phyloP scores from a whole-genome alignment of 2,888 invertebrate species.

The Platynereis dumerilii region DNA sequence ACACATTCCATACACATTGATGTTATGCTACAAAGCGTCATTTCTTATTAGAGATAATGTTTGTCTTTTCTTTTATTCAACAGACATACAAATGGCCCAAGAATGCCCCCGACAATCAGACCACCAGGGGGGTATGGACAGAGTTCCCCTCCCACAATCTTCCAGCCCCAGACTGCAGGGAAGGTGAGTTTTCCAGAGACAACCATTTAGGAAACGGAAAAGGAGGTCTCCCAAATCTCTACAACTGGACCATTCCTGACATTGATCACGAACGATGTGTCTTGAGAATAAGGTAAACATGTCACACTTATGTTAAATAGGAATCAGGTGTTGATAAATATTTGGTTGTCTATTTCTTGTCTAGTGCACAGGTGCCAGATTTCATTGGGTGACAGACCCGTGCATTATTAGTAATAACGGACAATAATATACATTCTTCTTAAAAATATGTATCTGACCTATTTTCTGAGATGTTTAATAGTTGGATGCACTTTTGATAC shows the following conservation, averaged over 20 bases:
- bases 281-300: conserved; percentile 55
- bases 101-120: conserved; percentile 28
- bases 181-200: conserved; percentile 58
- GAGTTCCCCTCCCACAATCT: conserved; percentile 54
- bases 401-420: no score
- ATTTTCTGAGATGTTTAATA: no score
- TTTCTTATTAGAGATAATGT: no score
- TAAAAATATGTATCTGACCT: no score
- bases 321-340: neutral
- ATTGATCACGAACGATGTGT: conserved; percentile 54
- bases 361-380: no score
- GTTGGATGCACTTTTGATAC: no score
- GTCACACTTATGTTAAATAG: neutral
- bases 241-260: conserved; percentile 61
- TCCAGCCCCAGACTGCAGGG: conserved; percentile 59
- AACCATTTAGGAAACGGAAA: conserved; percentile 62
- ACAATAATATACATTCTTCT: no score
- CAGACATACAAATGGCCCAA: conserved; percentile 42
- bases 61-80: neutral
- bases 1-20: no score
- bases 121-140: conserved; percentile 49
- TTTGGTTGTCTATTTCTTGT: no score
- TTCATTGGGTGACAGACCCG: no score
- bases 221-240: conserved; percentile 55
- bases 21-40: no score